Base-by-base conservation (phyloP, 2,113 vertebrate species). In the Clupea harengus region DNA sequence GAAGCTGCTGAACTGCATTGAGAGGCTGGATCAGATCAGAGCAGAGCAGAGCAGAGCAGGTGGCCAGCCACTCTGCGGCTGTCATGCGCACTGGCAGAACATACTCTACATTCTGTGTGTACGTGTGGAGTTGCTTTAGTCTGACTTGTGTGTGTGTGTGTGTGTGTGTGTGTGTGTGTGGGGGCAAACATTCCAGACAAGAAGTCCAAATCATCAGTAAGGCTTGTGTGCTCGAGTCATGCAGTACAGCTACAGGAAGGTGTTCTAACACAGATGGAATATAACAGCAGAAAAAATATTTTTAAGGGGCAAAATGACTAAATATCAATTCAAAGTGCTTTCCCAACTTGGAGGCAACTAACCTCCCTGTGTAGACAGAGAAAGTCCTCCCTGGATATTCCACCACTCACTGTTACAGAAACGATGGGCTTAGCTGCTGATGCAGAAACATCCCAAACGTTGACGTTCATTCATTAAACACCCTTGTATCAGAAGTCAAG, bases 11-110 rank as follows among this genome's bases (percentile, higher is more conserved):
- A 89, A 82, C 86, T 91, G 88, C 89, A 88, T 88, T 87, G 81
- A 64, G 85, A 75, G 80, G 84, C 88, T 72, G 90, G 83, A 87
- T 81, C 87, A 82, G 86, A 81, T 82, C 85, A 64, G 72, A 86
- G 83, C 90, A 88, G 86, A n/a, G n/a, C n/a, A n/a, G 86, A 81
- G 84, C 85, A 64, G 72, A 86, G 83, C 90, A 88, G 86, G 89
- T 85, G 87, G 86, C 78, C 52, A 47, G 82, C 78, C 20, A 45
- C 54, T 22, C 17, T 83, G 52, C 60, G 87, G 28, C 47, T 52
- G 57, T 81, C 20, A 75, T 86, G 82, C 86, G 81, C 44, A 28
- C 82, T 86, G 80, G 75, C 81, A 52, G 45, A 72, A 20, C 80
- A 32, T 52, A 32, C 28, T 75, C 67, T 15, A 39, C 28, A 75